Percentiles rank a stretch among this genome's conserved stretches.
phyloP scores from a whole-genome alignment of 2,113 vertebrate genomes.

The Lagenorhynchus albirostris region DNA sequence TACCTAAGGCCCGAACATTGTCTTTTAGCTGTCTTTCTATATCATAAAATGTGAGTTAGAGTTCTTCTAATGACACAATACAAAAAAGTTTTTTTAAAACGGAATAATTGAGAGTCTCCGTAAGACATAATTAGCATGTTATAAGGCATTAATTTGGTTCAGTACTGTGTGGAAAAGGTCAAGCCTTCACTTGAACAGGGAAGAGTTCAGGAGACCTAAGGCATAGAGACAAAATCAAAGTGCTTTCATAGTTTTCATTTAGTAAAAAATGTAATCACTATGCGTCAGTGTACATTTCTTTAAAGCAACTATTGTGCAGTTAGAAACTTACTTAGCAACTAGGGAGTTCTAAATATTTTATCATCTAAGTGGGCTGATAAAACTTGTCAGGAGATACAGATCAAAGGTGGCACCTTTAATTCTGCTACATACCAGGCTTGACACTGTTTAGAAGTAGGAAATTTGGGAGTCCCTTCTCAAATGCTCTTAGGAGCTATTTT shows the following conservation, averaged over 20 bases:
- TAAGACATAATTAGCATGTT: background rate
- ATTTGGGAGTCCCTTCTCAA: background rate
- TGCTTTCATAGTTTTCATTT: background rate
- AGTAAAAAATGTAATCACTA: background rate
- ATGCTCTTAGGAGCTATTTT: background rate
- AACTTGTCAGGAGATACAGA: background rate
- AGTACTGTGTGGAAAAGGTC: background rate
- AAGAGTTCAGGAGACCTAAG: background rate
- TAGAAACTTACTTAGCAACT: background rate
- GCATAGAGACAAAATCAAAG: background rate
- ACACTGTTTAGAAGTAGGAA: background rate
- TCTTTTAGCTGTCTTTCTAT: background rate
- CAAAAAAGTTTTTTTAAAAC: background rate
- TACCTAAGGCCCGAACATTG: background rate
- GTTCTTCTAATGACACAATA: background rate
- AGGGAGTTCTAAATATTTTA: background rate
- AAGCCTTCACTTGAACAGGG: background rate
- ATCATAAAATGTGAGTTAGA: background rate
- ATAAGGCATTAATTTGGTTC: background rate
- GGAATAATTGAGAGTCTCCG: background rate
- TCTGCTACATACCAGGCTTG: background rate
- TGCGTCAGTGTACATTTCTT: background rate
- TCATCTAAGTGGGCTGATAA: background rate
- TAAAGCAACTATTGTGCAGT: background rate
- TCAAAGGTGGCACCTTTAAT: background rate